Evolutionary conservation across 2,888 invertebrate genomes (phyloP), one percentile per base, ranked within the genome.

Genomic region (Ophion slaviceki): DNA sequence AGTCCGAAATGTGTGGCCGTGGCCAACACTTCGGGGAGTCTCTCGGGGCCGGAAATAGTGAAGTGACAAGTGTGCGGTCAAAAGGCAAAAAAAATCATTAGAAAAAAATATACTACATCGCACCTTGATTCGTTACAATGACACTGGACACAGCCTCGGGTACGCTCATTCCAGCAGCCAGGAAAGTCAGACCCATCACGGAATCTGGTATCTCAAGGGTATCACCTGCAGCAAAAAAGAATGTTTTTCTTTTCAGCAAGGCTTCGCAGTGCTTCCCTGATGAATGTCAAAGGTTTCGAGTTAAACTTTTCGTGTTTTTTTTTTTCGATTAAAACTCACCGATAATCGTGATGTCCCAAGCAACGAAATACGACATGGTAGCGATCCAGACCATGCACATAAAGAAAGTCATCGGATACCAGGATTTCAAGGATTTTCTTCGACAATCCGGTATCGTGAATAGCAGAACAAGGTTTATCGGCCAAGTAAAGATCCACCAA

Each of bases 101-200:
- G 47, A 14, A 47, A 47, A 45, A 45, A 11, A 8, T 7, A 45
- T 10, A 45, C 17, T 17, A 20, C 10, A 78, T 47, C 80, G 92
- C 94, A 95, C 97, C 98, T 95, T 97, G 97, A 90, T 96, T 96
- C 2, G 97, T 96, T 0, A 98, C 98, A 72, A 98, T 96, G 10
- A 98, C 96, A 92, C 97, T 97, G 57, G 98, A 97, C 1, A 98
- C 97, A 0, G 97, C 97, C 94, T 98, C 98, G 0, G 98, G 98
- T 0, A 98, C 96, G 91, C 97, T 97, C 87, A 97, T 98, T 68
- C 98, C 98, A 2, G 97, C 97, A 0, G 98, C 98, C 45, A 98
- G 95, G 89, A 98, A 96, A 3, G 97, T 97, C 80, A 98, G 95
- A 0, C 98, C 98, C 95, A 97, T 97, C 17, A 98, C 97, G 47